Percentiles rank a stretch among this genome's conserved stretches.
These are phyloP conservation scores for Phainopepla nitens DNA, from an alignment of 2,113 vertebrate genomes.

Conservation along the genomic window DNA sequence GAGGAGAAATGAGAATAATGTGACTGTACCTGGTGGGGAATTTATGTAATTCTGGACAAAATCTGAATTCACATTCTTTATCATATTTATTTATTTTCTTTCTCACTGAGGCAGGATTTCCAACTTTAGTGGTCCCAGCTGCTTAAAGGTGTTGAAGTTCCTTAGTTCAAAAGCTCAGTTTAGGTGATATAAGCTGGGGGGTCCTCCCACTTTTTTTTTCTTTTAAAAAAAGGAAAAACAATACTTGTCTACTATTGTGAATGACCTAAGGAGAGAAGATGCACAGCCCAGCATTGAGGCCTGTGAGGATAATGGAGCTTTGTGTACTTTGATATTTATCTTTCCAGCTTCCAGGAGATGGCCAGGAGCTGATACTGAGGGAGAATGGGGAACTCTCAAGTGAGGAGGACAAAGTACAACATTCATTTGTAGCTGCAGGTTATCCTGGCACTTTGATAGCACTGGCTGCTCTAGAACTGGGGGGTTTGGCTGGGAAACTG, in stretches of 20 bases:
- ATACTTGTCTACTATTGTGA: neutral
- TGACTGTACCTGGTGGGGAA: neutral
- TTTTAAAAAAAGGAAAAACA: neutral
- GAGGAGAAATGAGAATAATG: neutral
- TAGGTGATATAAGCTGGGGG: neutral
- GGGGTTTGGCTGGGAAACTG: neutral
- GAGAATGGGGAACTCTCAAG: neutral
- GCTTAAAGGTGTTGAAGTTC: neutral
- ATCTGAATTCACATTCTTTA: neutral
- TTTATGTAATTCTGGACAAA: neutral
- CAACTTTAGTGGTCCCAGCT: neutral
- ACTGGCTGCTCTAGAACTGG: neutral
- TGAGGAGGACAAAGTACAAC: neutral
- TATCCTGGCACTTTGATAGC: neutral
- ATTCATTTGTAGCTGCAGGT: neutral
- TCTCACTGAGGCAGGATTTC: neutral
- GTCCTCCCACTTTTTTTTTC: fast-evolving
- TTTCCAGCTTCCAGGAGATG: constrained; percentile 2
- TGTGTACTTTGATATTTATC: constrained; percentile 22
- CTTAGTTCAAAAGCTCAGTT: neutral
- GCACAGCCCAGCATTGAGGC: neutral
- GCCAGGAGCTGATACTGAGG: neutral
- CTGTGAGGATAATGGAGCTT: neutral
- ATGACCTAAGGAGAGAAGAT: neutral
- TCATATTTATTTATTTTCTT: neutral